Percentiles rank a stretch among this genome's conserved stretches.
Conservation (phyloP, 1,140 invertebrate genomes). For the Triops cancriformis region DNA sequence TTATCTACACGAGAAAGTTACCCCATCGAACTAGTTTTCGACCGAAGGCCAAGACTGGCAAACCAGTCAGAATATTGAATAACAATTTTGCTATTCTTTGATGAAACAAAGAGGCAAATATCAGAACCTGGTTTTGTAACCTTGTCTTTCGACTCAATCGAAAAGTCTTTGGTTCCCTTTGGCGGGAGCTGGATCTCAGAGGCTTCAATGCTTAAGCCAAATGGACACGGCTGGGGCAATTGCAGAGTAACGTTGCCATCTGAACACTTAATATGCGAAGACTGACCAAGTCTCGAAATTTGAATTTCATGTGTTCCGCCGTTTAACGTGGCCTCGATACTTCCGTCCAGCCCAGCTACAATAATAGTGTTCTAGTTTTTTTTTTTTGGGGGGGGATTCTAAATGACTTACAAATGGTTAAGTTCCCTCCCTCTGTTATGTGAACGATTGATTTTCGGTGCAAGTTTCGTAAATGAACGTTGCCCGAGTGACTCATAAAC, state of each 20-base stretch:
- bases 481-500: constrained; percentile 5
- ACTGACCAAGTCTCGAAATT: neutral
- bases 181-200: neutral
- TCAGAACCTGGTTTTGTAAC: neutral
- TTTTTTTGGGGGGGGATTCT: neutral
- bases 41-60: neutral
- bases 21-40: neutral
- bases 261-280: neutral
- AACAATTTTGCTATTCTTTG: neutral
- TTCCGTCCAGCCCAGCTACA: neutral
- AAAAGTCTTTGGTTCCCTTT: neutral
- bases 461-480: neutral
- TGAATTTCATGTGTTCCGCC: neutral
- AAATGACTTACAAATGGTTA: neutral
- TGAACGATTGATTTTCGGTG: neutral
- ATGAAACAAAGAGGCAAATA: neutral
- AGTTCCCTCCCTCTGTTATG: neutral
- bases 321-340: neutral
- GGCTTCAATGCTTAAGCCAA: neutral
- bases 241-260: neutral
- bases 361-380: neutral
- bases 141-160: neutral
- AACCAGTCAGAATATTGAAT: neutral
- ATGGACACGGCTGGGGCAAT: neutral
- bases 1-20: neutral